These are phyloP conservation scores for Myiopsitta monachus DNA, from an alignment of 2,113 vertebrate species.

Conservation along the genomic window DNA sequence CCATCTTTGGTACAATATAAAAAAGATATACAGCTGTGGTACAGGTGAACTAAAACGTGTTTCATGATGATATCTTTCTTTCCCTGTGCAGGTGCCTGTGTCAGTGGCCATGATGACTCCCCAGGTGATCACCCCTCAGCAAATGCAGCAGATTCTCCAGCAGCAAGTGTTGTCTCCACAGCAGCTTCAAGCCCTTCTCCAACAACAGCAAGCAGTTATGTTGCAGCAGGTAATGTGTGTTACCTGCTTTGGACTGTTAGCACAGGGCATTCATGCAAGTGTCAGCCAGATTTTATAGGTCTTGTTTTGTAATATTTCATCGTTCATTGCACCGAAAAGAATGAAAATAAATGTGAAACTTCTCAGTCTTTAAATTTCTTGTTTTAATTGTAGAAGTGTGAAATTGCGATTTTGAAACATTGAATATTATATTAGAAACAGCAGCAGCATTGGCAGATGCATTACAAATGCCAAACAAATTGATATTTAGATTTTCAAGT, in stretches of 20 bases:
- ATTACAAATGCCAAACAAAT: constrained; percentile 43
- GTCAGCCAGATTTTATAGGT: neutral
- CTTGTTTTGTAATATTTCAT: neutral
- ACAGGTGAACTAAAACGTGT: neutral
- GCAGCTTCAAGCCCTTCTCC: constrained; percentile 97
- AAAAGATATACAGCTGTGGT: neutral
- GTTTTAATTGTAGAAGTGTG: neutral
- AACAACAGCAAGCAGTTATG: constrained; percentile 98
- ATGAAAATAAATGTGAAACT: constrained; percentile 3
- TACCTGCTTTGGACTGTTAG: constrained; percentile 78
- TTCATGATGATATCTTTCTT: constrained; percentile 22
- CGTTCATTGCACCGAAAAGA: neutral
- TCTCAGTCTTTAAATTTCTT: neutral
- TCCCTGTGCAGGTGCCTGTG: constrained; percentile 88
- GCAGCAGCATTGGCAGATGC: constrained; percentile 3
- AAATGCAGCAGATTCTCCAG: constrained; percentile 99
- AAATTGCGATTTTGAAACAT: neutral
- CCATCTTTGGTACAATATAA: constrained; percentile 18
- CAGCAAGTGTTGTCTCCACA: constrained; percentile 98
- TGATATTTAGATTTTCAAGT: constrained; percentile 60
- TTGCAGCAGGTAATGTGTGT: constrained; percentile 93
- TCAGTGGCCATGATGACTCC: constrained; percentile 99
- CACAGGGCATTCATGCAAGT: neutral
- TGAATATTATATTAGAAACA: constrained; percentile 11
- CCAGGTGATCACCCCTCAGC: constrained; percentile 98